Base-by-base conservation (phyloP, 2,113 vertebrate genomes). In the Mugil cephalus region DNA sequence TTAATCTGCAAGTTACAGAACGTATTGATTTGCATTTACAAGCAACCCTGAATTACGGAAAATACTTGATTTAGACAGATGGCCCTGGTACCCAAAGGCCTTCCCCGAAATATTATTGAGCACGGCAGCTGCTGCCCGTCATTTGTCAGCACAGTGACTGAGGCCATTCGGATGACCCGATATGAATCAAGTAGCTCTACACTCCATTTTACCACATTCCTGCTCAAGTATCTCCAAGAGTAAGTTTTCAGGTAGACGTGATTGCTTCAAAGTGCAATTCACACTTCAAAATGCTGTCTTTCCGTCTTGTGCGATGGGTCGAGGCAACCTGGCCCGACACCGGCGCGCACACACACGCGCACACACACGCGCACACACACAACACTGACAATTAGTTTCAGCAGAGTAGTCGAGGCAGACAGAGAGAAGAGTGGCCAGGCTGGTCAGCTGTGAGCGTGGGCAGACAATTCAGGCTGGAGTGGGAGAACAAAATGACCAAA, bases 401-500 rank as follows among this genome's bases (percentile, higher is more conserved):
- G 45, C 19, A 24, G 51, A 45, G 42, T 13, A 19, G 14, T 13
- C 2, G 19, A 24, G 52, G 43, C 10, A 7, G n/a, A 53, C 14
- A 7, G 21, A 51, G 65, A 61, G 13, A 21, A 38, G 30, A 17
- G 17, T 48, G 64, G 24, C 73, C 59, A 59, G 34, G 56, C 66
- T 77, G 77, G 60, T 77, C 74, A 45, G 39, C 53, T 69, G 40
- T 59, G 38, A 42, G 42, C 1, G 82, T 81, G 74, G 72, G 82
- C 6, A 62, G 74, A 74, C 34, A 10, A 74, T 61, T 53, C 68
- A 39, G 36, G 46, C 66, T 62, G 10, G 18, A 79, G 58, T 62
- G 50, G 4, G 17, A 69, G 48, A 84, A 74, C 60, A 74, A 82
- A 77, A 69, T 64, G 24, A 65, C 62, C 18, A 43, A 74, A 85